Base-by-base conservation (phyloP, 2,113 vertebrate genomes). In the Acinonyx jubatus region DNA sequence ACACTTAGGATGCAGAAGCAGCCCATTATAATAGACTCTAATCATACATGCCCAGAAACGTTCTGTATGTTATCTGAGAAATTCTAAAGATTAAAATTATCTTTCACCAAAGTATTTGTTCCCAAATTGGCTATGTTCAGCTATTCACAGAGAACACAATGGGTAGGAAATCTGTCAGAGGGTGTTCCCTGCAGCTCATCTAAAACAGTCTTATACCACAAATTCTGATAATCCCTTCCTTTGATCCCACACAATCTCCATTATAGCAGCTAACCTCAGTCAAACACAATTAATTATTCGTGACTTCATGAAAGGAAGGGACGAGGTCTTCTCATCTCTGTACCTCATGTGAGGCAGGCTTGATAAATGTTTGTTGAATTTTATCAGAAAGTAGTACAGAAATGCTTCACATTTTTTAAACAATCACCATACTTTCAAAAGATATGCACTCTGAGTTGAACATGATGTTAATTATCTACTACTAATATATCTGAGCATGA, bases 221-320 rank as follows among this genome's bases (percentile, higher is more conserved):
- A 79, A 89, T 90, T 80, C 82, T 33, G 52, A 57, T 63, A 65
- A 94, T 45, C 71, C 29, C 25, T 83, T 63, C 85, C 65, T 92
- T 36, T 91, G 52, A 87, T 89, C 27, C 55, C 50, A 78, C 18
- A 85, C 8, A 48, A 23, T 65, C 85, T 73, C 79, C 89, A 57
- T 50, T 61, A 82, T 0, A 90, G 29, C 14, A 80, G 65, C 38
- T 79, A 83, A 82, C 38, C 31, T 92, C 33, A 80, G 31, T 48
- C 92, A 92, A 76, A 94, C 18, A 78, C 7, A 91, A 68, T 79
- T 79, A 97, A 88, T 71, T 89, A 89, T 79, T 79, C 18, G 52
- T 69, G 55, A 52, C 14, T 87, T 87, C 69, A 90, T 76, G 31
- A 91, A 95, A 95, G 50, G 23, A 80, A 96, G 12, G n/a, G 12